Percentiles rank a stretch among this genome's conserved stretches.
These are phyloP conservation scores for Tineola bisselliella DNA, from an alignment of 2,888 invertebrate genomes.

Conservation along the genomic window DNA sequence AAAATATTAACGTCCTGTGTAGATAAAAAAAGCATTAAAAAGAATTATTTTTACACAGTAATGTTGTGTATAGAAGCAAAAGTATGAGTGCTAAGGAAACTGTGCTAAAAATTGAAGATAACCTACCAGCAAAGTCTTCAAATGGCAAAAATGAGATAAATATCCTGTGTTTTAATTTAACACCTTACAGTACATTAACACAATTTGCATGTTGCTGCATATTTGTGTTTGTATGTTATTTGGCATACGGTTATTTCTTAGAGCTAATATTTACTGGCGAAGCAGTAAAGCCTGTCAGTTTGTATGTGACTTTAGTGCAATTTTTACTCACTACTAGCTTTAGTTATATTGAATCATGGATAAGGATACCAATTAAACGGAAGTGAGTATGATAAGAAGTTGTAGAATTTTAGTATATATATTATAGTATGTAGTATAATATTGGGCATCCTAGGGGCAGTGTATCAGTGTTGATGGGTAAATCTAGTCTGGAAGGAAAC, in stretches of 20 bases:
- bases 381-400: constrained; percentile 53
- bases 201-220: constrained; percentile 81
- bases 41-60: not conserved
- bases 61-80: not conserved
- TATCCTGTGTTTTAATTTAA: constrained; percentile 79
- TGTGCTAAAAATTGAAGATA: constrained; percentile 40
- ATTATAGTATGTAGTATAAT: too few relatives aligned
- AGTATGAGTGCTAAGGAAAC: constrained; percentile 31
- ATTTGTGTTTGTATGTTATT: constrained; percentile 87
- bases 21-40: not conserved
- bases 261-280: constrained; percentile 92
- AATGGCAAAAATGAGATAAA: constrained; percentile 57
- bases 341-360: constrained; percentile 77
- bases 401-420: too few relatives aligned
- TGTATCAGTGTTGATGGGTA: too few relatives aligned
- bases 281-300: constrained; percentile 88
- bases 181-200: constrained; percentile 68
- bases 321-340: constrained; percentile 87
- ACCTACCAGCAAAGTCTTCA: constrained; percentile 23
- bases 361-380: constrained; percentile 69
- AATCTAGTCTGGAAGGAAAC: too few relatives aligned
- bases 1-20: too few relatives aligned
- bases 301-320: constrained; percentile 92
- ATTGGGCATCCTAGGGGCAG: too few relatives aligned
- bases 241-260: constrained; percentile 91